These are phyloP conservation scores for Staurois parvus DNA, from an alignment of 2,797 vertebrate species.

Conservation along the genomic window DNA sequence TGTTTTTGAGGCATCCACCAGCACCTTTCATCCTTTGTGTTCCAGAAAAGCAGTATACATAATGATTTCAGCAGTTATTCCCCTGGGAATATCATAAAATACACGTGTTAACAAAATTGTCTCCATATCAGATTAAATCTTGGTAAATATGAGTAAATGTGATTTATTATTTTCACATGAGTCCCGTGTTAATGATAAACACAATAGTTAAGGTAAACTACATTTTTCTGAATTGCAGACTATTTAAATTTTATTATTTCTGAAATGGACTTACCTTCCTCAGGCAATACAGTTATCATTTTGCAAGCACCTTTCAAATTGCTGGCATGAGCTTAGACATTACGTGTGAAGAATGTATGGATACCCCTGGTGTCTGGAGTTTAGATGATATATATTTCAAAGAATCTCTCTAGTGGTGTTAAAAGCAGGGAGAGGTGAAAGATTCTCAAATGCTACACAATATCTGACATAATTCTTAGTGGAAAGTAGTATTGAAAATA, in stretches of 20 bases:
- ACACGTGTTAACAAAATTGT: background rate
- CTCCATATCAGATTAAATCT: background rate
- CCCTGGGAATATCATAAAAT: background rate
- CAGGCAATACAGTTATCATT: constrained; percentile 78
- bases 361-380: constrained; percentile 67
- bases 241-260: constrained; percentile 77
- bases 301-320: constrained; percentile 76
- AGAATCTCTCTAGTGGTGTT: constrained; percentile 69
- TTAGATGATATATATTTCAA: constrained; percentile 72
- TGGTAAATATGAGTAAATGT: constrained; percentile 66
- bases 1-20: no score
- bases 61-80: background rate
- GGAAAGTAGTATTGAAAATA: background rate
- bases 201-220: constrained; percentile 72
- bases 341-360: constrained; percentile 73
- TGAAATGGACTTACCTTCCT: constrained; percentile 73
- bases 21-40: no score
- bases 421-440: constrained; percentile 46
- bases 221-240: constrained; percentile 74
- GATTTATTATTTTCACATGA: constrained; percentile 72
- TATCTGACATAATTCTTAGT: background rate
- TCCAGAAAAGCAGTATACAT: background rate
- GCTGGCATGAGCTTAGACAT: constrained; percentile 66
- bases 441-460: background rate
- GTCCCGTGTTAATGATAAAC: constrained; percentile 75